Percentiles rank a stretch among this genome's conserved stretches.
Evolutionary conservation across 2,888 invertebrate species (phyloP).

Genomic region (Lasioglossum lativentre): DNA sequence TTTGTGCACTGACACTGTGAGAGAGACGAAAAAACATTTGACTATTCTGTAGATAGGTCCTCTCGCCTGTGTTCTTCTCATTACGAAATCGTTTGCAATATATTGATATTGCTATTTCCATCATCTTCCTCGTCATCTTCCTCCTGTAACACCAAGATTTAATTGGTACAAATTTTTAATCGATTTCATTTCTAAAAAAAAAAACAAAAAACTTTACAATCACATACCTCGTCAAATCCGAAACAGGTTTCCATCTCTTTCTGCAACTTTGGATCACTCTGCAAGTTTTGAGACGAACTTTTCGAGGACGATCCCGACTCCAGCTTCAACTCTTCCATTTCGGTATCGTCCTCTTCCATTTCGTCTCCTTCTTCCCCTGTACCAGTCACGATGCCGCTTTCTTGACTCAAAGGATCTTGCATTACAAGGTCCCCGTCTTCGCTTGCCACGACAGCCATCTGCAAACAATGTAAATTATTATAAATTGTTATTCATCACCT

Average conservation of each 20-base stretch:
- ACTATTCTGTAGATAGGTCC: slow-evolving; percentile 79
- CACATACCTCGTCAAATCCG: slow-evolving; percentile 90
- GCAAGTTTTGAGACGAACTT: slow-evolving; percentile 75
- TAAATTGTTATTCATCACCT: background rate
- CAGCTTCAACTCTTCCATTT: slow-evolving; percentile 78
- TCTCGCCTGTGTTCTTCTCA: slow-evolving; percentile 70
- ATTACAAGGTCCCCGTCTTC: slow-evolving; percentile 84
- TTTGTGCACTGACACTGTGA: slow-evolving; percentile 72
- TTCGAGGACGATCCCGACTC: slow-evolving; percentile 75
- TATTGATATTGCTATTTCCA: slow-evolving; percentile 81
- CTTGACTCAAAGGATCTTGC: slow-evolving; percentile 82
- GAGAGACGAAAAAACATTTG: slow-evolving; percentile 76
- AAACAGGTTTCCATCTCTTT: slow-evolving; percentile 93
- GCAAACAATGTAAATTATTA: slow-evolving; percentile 38
- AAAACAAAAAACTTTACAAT: background rate
- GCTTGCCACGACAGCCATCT: slow-evolving; percentile 85
- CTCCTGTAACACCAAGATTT: slow-evolving; percentile 32
- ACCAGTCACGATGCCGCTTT: slow-evolving; percentile 85
- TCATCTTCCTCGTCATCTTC: slow-evolving; percentile 85
- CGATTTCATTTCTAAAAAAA: background rate
- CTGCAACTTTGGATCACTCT: slow-evolving; percentile 80
- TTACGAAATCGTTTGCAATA: slow-evolving; percentile 83
- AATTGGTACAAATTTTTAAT: background rate
- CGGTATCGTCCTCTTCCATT: slow-evolving; percentile 80
- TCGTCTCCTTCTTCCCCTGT: slow-evolving; percentile 83